A percentile compares a stretch with the other conserved stretches of the same genome.
Conservation (phyloP, 1,140 invertebrate genomes). For the Thaumetopoea pityocampa region DNA sequence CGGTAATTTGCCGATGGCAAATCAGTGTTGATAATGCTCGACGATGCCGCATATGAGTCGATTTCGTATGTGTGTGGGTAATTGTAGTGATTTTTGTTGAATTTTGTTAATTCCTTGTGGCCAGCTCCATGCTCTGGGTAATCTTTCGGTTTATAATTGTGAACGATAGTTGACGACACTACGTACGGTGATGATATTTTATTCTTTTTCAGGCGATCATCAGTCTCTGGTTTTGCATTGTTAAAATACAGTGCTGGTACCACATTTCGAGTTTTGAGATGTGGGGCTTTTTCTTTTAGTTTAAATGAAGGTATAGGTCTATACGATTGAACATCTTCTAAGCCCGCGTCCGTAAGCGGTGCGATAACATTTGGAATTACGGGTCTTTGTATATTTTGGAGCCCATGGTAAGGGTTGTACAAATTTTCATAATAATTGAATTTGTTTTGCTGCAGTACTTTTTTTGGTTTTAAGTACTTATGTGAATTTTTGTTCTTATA, state of each 20-base stretch:
- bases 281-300: constrained; percentile 39
- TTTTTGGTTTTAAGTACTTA: constrained; percentile 33
- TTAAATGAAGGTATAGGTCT: constrained; percentile 40
- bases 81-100: constrained; percentile 37
- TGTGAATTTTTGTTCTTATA: constrained; percentile 38
- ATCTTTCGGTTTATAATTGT: constrained; percentile 54
- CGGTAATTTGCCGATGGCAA: constrained; percentile 22
- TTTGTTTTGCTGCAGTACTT: constrained; percentile 35
- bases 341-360: constrained; percentile 24
- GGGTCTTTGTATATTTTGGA: constrained; percentile 34
- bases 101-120: constrained; percentile 32
- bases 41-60: constrained; percentile 53
- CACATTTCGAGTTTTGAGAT: constrained; percentile 33
- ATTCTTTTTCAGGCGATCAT: constrained; percentile 33
- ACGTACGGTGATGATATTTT: constrained; percentile 46
- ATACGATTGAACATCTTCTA: constrained; percentile 43
- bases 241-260: constrained; percentile 29
- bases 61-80: constrained; percentile 54
- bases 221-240: constrained; percentile 29
- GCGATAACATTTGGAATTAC: constrained; percentile 30
- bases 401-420: constrained; percentile 33
- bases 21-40: constrained; percentile 42
- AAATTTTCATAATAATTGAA: constrained; percentile 65
- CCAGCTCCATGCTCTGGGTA: constrained; percentile 24
- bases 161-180: constrained; percentile 52